Base-by-base conservation (phyloP, 2,888 invertebrate genomes). In the Terebella lapidaria region DNA sequence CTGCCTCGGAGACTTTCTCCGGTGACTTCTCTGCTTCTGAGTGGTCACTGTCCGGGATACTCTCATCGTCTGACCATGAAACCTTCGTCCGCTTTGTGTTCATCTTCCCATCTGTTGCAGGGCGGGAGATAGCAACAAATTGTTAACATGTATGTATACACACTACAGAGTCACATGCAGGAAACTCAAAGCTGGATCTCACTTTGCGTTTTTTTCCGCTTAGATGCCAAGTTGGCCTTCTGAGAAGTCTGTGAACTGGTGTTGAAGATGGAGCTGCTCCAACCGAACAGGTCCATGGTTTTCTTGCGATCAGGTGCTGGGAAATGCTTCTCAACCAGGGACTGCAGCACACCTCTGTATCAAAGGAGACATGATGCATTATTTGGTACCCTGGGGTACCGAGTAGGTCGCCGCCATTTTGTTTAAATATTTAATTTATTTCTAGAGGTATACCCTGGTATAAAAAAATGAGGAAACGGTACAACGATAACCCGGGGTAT, bases 291-390 rank as follows among this genome's bases (percentile, higher is more conserved):
- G n/a, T 56, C 47, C 56, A 56, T 15, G 71, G 91, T 90, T 65
- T 91, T 86, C 78, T 87, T 87, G 56, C 93, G 68, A 59, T 95
- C 92, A 2, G 95, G 94, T 0, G 95, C 94, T 0, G 99, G 99
- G 78, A 99, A 99, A 82, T 99, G 96, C 78, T 96, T 96, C 81
- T 99, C 97, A 0, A 99, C 94, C 61, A 99, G 82, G 0, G 93
- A 89, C 80, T 96, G 94, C 75, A 99, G 87, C 26, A 99, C 97
- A 67, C 96, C 96, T 81, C 92, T 92, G 80, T 15, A 35, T 15
- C 42, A n/a, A n/a, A 35, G 10, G n/a, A 35, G 42, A 15, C n/a
- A 35, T 35, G n/a, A 15, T 15, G n/a, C 10, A n/a, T 35, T 35
- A 35, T n/a, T n/a, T n/a, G n/a, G n/a, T n/a, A n/a, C n/a, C n/a